phyloP scores from a whole-genome alignment of 30 jellyfish, hydroid and myxozoan genomes.

The Phacellophora camtschatica region DNA sequence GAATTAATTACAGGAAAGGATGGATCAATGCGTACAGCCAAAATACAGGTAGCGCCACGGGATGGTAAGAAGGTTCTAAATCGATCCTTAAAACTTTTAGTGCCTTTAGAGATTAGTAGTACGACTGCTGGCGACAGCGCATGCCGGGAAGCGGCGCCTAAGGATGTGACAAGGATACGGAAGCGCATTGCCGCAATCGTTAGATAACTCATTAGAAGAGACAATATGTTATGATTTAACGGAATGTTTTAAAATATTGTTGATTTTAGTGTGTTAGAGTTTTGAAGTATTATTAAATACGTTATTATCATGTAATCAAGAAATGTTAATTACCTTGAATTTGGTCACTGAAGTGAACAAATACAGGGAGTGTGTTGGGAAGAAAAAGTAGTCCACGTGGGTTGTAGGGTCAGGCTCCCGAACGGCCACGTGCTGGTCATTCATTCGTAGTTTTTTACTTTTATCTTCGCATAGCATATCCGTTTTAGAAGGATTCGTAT shows the following conservation, averaged over 20 bases:
- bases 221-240: too few relatives aligned
- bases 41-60: background rate
- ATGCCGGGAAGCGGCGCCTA: background rate
- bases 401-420: too few relatives aligned
- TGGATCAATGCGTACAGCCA: slow-evolving; percentile 5
- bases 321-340: background rate
- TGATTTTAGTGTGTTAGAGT: too few relatives aligned
- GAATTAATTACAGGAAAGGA: slow-evolving; percentile 2
- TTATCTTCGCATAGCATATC: too few relatives aligned
- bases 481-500: too few relatives aligned
- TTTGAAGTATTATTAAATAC: background rate
- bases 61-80: slow-evolving; percentile 1
- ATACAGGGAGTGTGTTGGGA: slow-evolving; percentile 25
- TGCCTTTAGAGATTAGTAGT: slow-evolving; percentile 8
- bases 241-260: too few relatives aligned
- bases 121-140: background rate
- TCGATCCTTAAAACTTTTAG: background rate
- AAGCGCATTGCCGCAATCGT: too few relatives aligned
- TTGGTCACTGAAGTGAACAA: slow-evolving; percentile 15
- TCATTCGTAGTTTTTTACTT: too few relatives aligned
- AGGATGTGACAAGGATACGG: background rate
- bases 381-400: too few relatives aligned
- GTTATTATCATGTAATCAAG: background rate
- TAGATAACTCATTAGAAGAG: too few relatives aligned
- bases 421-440: too few relatives aligned